These are phyloP conservation scores for Syngnathus rostellatus DNA, from an alignment of 2,797 vertebrate genomes.

Conservation along the genomic window DNA sequence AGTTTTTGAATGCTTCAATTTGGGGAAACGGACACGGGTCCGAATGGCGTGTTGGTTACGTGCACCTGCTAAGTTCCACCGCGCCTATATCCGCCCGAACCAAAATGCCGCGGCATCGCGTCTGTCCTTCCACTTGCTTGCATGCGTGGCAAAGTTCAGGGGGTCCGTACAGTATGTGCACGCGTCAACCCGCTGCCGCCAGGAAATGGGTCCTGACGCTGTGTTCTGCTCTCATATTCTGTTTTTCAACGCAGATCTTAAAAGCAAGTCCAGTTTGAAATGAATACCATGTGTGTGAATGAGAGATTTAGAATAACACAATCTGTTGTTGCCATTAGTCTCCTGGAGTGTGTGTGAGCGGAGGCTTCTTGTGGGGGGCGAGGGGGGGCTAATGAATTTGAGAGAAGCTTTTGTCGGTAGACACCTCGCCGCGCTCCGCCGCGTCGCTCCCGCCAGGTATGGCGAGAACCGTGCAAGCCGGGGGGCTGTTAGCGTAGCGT, in stretches of 20 bases:
- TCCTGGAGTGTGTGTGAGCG: slow-evolving; percentile 51
- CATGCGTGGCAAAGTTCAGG: slow-evolving; percentile 57
- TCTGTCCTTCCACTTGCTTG: slow-evolving; percentile 7
- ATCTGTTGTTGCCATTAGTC: slow-evolving; percentile 69
- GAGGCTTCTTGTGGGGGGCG: slow-evolving; percentile 21
- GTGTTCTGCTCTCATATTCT: slow-evolving; percentile 65
- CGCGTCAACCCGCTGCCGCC: slow-evolving; percentile 53
- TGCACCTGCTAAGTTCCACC: neutral
- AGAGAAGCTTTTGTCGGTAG: slow-evolving; percentile 41
- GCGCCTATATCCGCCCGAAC: neutral
- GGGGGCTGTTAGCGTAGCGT: slow-evolving; percentile 32
- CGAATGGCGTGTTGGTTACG: neutral
- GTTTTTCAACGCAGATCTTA: slow-evolving; percentile 64
- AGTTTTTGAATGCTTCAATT: too few relatives aligned
- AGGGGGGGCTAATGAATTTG: slow-evolving; percentile 52
- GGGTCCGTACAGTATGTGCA: slow-evolving; percentile 19
- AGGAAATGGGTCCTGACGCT: slow-evolving; percentile 62
- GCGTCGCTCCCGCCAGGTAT: slow-evolving; percentile 33
- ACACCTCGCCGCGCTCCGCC: slow-evolving; percentile 34
- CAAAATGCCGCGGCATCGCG: neutral
- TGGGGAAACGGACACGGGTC: neutral
- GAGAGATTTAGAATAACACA: slow-evolving; percentile 66
- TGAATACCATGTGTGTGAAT: slow-evolving; percentile 64
- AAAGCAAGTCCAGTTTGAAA: slow-evolving; percentile 55
- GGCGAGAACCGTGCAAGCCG: slow-evolving; percentile 7